Base-by-base conservation (phyloP, 1,140 invertebrate species). In the Dreissena polymorpha region DNA sequence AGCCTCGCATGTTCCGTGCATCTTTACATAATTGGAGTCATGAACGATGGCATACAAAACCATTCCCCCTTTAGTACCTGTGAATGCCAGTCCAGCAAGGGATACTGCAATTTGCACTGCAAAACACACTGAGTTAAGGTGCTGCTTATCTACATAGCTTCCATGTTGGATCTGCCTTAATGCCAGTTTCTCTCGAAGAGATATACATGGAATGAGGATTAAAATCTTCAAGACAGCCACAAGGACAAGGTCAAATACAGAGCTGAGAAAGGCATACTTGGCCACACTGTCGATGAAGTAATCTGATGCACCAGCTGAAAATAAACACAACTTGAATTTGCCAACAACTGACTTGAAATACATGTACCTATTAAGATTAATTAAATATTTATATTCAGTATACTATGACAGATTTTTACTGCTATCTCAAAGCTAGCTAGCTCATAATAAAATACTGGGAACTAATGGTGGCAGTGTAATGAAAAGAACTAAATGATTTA, bases 271-370 rank as follows among this genome's bases (percentile, higher is more conserved):
- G n/a, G 90, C 85, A 71, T 89, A 92, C 53, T 87, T 39, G 14
- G 84, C 55, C 51, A 92, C 89, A 85, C 89, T 91, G 78, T 92
- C 85, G 8, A 90, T 86, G 85, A 92, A 91, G 68, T 92, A 92
- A 27, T 89, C 68, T 13, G 89, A 84, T 68, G 89, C 73, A 51
- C 91, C 91, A 79, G 90, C 91, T 92, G 76, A 72, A 88, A 86
- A 80, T 74, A 83, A 65, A 71, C 77, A 83, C 77, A 51, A 75
- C 67, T 39, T 39, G n/a, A n/a, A n/a, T n/a, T n/a, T n/a, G n/a
- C n/a, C n/a, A n/a, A n/a, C n/a, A n/a, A n/a, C n/a, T n/a, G n/a
- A n/a, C n/a, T n/a, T n/a, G n/a, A n/a, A n/a, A n/a, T n/a, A n/a
- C n/a, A n/a, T n/a, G n/a, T n/a, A n/a, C n/a, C n/a, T n/a, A n/a